These are phyloP conservation scores for Netelia melanura DNA, from an alignment of 2,888 invertebrate species.

Conservation along the genomic window DNA sequence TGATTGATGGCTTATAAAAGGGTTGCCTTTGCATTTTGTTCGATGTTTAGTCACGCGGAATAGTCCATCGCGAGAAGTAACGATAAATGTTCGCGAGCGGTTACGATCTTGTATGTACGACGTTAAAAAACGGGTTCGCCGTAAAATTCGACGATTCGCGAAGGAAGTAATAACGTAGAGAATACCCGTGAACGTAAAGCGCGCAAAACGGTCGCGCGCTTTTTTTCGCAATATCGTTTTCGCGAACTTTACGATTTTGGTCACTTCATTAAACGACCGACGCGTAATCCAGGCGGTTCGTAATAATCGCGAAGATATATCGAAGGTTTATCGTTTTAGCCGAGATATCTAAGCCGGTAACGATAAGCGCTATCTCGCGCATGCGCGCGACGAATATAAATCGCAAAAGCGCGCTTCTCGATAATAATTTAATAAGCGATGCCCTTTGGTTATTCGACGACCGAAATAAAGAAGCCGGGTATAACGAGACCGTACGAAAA, in stretches of 20 bases:
- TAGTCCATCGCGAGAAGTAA: slow-evolving; percentile 61
- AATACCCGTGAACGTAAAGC: slow-evolving; percentile 14
- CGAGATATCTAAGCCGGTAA: not conserved
- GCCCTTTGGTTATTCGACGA: slow-evolving; percentile 72
- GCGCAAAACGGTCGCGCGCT: not conserved
- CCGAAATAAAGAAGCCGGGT: slow-evolving; percentile 53
- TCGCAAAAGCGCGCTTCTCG: slow-evolving; percentile 67
- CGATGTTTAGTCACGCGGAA: slow-evolving; percentile 81
- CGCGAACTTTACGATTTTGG: slow-evolving; percentile 35
- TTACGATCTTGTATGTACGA: slow-evolving; percentile 14
- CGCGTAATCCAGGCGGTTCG: slow-evolving; percentile 68
- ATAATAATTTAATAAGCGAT: slow-evolving; percentile 81
- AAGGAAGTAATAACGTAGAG: slow-evolving; percentile 13
- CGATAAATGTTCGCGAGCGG: not conserved
- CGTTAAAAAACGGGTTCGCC: slow-evolving; percentile 39
- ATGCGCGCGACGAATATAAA: slow-evolving; percentile 43
- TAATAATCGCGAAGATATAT: slow-evolving; percentile 69
- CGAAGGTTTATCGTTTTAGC: slow-evolving; percentile 39
- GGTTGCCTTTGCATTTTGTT: slow-evolving; percentile 76
- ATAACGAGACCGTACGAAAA: not conserved
- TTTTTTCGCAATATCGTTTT: slow-evolving; percentile 13
- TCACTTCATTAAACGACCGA: slow-evolving; percentile 46
- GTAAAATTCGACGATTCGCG: slow-evolving; percentile 47
- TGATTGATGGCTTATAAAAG: slow-evolving; percentile 83
- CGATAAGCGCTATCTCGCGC: slow-evolving; percentile 28